These are phyloP conservation scores for Tympanuchus pallidicinctus DNA, from an alignment of 2,113 vertebrate genomes.

Conservation along the genomic window DNA sequence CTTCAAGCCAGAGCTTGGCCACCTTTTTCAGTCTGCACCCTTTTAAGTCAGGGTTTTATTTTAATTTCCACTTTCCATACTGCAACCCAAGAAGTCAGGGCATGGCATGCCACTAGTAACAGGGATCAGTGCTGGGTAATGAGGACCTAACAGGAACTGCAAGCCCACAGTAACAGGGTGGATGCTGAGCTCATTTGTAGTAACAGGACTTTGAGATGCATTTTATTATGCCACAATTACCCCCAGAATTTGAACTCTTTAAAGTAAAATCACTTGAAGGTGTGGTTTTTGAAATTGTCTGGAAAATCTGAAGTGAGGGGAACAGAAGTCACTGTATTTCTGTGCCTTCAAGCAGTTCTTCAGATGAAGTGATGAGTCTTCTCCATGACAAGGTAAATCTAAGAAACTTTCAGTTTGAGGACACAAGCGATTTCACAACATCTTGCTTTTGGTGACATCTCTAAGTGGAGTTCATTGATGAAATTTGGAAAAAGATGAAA, in stretches of 20 bases:
- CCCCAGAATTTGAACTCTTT: not conserved
- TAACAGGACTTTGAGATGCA: rapidly evolving
- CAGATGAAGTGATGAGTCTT: not conserved
- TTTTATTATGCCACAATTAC: not conserved
- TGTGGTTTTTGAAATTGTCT: not conserved
- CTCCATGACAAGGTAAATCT: not conserved
- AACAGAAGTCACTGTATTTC: not conserved
- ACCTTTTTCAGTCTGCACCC: rapidly evolving
- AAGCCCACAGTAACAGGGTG: not conserved
- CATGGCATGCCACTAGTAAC: rapidly evolving
- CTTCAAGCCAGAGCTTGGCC: not conserved
- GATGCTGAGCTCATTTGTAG: not conserved
- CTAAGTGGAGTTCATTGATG: not conserved
- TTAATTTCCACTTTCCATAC: not conserved
- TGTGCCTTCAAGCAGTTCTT: not conserved
- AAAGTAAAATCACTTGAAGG: not conserved
- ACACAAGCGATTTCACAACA: not conserved
- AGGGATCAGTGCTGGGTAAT: not conserved
- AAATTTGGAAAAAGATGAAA: not conserved
- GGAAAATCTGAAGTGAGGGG: not conserved
- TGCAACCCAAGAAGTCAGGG: not conserved
- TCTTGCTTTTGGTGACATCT: not conserved
- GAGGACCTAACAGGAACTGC: not conserved
- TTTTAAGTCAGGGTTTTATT: not conserved
- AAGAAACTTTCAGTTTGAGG: not conserved